Percentiles rank a stretch among this genome's conserved stretches.
These are phyloP conservation scores for Ptychoptera albimana DNA, from an alignment of 2,888 invertebrate genomes.

Conservation along the genomic window DNA sequence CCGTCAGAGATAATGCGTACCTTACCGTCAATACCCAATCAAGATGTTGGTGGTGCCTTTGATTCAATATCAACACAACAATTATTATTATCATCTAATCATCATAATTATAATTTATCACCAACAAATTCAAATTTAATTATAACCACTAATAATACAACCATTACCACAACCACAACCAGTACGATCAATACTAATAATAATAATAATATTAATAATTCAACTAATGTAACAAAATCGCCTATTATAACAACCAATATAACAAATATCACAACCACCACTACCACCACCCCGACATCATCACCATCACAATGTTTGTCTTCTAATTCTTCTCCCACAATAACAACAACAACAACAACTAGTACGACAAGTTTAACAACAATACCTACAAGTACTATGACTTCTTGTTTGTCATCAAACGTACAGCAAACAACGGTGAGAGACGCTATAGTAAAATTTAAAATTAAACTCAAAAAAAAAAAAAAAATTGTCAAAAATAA, in stretches of 20 bases:
- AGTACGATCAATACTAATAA: slow-evolving; percentile 1
- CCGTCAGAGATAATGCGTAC: slow-evolving; percentile 85
- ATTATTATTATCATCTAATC: no score
- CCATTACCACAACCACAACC: background rate
- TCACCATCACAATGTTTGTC: no score
- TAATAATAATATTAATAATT: slow-evolving; percentile 5
- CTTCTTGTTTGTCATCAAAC: slow-evolving; percentile 1
- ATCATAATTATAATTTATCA: background rate
- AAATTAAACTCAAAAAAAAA: no score
- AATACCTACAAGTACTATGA: no score
- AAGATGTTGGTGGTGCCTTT: slow-evolving; percentile 10
- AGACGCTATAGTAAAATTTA: slow-evolving; percentile 1
- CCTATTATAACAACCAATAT: background rate
- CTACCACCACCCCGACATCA: background rate
- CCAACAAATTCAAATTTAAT: background rate
- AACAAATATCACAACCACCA: background rate
- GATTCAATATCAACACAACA: background rate
- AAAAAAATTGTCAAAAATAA: background rate
- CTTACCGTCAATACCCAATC: slow-evolving; percentile 51
- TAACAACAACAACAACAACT: slow-evolving; percentile 2
- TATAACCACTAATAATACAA: background rate
- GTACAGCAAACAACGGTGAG: slow-evolving; percentile 9
- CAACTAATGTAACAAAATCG: slow-evolving; percentile 1
- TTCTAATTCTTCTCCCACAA: slow-evolving; percentile 2
- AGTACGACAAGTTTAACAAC: background rate